Base-by-base conservation (phyloP, 2,113 vertebrate genomes). In the Mus pahari region DNA sequence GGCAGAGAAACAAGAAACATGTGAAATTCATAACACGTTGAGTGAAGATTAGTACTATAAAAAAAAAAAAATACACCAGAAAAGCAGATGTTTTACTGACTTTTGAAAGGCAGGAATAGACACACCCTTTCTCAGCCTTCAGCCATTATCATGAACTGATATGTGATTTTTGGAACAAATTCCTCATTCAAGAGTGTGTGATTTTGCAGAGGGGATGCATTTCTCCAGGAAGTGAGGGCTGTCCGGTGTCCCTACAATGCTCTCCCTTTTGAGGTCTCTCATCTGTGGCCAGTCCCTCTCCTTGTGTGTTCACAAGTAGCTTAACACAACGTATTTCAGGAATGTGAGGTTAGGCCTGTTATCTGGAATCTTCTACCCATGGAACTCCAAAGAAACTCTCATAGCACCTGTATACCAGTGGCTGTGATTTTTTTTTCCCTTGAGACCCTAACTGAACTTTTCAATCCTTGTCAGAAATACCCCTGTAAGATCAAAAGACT, bases 401-500 rank as follows among this genome's bases (percentile, higher is more conserved):
- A 53, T n/a, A 33, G 60, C 50, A 92, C 90, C 92, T 97, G 33
- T 66, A 26, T 60, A 75, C 0, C 5, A 87, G 79, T 62, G 48
- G 13, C 50, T 22, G 13, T 55, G 60, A 16, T 28, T 77, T 64
- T 86, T 84, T 28, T 77, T 64, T 86, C 88, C 45, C 70, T 53
- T 58, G 90, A 95, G 90, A 45, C 22, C 8, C 36, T 55, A 68
- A 19, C 16, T 90, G 75, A 94, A 93, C 94, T 95, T 95, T 92
- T 90, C 94, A 94, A 75, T 71, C 79, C 71, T 93, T 48, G 26
- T 95, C 68, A 64, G 89, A 92, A 94, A 86, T 62, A 94, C 77
- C 70, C 82, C 92, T 82, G 64, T 86, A 64, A 93, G 81, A 96
- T 95, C 88, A 94, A 94, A 95, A 93, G 68, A 78, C 89, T 94